Base-by-base conservation (phyloP, 1,140 invertebrate species). In the Drosophila triauraria region DNA sequence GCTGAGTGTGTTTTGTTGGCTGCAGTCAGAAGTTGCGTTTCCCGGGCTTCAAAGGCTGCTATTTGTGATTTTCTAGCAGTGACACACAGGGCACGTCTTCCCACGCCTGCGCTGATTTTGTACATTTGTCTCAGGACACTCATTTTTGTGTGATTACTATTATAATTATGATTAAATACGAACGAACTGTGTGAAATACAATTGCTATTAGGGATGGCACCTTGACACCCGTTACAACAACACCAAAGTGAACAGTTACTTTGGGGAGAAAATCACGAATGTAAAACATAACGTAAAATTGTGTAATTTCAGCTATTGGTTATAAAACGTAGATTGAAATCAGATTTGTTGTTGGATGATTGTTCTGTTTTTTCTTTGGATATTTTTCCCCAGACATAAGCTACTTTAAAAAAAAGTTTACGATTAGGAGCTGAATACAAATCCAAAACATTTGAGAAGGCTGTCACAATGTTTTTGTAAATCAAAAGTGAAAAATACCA, bases 71-170 rank as follows among this genome's bases (percentile, higher is more conserved):
- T 51, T 25, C 30, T 42, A 1, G 27, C 17, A 17, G 15, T 32
- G 15, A 9, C 12, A 17, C 10, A 38, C 27, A 68, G 17, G 1
- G 23, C 0, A 8, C 47, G n/a, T 43, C 58, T 62, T 17, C 38
- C 44, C 8, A 62, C 2, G 12, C 32, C 35, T 17, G 43, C 15
- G 17, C 50, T 61, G 9, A 85, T 35, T 67, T 63, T 86, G 63
- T 51, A 70, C 44, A 82, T 44, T 63, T 75, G 53, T 50, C 48
- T 59, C 1, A 86, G 51, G n/a, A 43, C 48, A 64, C 63, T 82
- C 82, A 85, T 84, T 67, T 56, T 75, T 3, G 6, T 10, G 57
- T 23, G 2, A 32, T n/a, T 10, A 30, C 20, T 40, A 27, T 42
- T n/a, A 23, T 30, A 17, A 8, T 35, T 40, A 13, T 72, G 69